Percentiles rank a stretch among this genome's conserved stretches.
These are phyloP conservation scores for Mus musculus DNA, from an alignment of 2,113 vertebrate species.

Conservation along the genomic window GRCm39 chr5:133610001-133610500, in stretches of 20 bases:
- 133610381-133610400: not conserved
- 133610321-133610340: not conserved
- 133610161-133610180: not conserved
- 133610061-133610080: not conserved
- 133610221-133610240: not conserved
- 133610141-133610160: not conserved
- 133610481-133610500: not conserved
- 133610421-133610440: no score
- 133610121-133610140: not conserved
- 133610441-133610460: not conserved
- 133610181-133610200: not conserved
- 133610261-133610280: not conserved
- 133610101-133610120: no score
- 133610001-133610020: not conserved
- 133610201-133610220: not conserved
- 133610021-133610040: not conserved
- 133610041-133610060: not conserved
- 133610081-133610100: not conserved
- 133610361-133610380: not conserved
- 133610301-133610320: not conserved
- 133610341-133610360: not conserved
- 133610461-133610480: not conserved
- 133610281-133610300: not conserved
- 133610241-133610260: fast-evolving
- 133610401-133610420: not conserved